Evolutionary conservation across 2,113 vertebrate genomes (phyloP).

Genomic region (Xenus cinereus): DNA sequence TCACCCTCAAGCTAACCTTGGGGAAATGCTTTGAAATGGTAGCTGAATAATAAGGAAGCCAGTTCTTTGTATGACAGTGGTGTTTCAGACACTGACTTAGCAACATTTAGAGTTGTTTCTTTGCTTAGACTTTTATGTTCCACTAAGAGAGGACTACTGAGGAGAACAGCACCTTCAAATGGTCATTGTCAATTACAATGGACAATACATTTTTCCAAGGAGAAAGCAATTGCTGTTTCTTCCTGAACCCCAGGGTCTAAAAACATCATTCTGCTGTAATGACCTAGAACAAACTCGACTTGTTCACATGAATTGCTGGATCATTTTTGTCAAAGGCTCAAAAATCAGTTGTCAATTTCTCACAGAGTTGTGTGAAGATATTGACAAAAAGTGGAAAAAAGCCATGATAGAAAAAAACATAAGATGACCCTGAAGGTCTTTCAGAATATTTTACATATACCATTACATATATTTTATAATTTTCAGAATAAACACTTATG

Average conservation of each 20-base stretch:
- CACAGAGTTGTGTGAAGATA: neutral
- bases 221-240: neutral
- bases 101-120: neutral
- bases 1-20: conserved; percentile 47
- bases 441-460: neutral
- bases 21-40: conserved; percentile 25
- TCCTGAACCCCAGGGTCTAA: neutral
- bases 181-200: neutral
- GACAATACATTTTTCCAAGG: neutral
- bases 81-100: conserved; percentile 9
- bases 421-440: neutral
- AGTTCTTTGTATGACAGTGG: neutral
- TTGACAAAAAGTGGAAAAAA: neutral
- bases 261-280: neutral
- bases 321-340: neutral
- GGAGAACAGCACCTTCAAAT: neutral
- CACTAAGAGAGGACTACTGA: neutral
- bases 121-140: neutral
- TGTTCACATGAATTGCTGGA: neutral
- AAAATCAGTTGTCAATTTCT: neutral
- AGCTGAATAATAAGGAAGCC: neutral
- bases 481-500: neutral
- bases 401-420: rapidly evolving
- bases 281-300: neutral
- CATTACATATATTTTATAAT: neutral